Conservation (phyloP, 2,797 vertebrate species). For the Intellagama lesueurii region DNA sequence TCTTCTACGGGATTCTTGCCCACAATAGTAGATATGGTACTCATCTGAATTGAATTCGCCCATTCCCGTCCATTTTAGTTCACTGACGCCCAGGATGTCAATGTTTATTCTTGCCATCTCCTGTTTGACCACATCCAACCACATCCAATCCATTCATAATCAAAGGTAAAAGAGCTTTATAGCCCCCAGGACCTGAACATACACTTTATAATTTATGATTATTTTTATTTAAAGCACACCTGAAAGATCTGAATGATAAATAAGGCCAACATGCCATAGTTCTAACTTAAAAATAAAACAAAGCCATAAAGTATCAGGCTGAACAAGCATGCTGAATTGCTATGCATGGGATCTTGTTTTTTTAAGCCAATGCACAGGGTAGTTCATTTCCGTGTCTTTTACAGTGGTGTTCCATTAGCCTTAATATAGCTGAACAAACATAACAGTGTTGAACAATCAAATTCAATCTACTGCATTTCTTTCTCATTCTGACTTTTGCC, state of each 20-base stretch:
- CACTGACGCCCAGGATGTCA: too few relatives aligned
- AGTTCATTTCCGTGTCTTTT: neutral
- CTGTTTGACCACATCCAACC: too few relatives aligned
- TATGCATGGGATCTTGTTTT: constrained; percentile 5
- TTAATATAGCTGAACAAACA: neutral
- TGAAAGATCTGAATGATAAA: constrained; percentile 13
- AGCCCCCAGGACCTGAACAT: constrained; percentile 50
- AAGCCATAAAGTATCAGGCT: constrained; percentile 1
- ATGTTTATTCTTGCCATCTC: too few relatives aligned
- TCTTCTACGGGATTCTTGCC: too few relatives aligned
- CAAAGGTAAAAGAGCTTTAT: constrained; percentile 50
- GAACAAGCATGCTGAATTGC: constrained; percentile 10
- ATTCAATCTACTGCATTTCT: neutral
- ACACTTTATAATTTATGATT: constrained; percentile 51
- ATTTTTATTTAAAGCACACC: constrained; percentile 44
- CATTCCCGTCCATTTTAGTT: too few relatives aligned
- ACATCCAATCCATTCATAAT: constrained; percentile 46
- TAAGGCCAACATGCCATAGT: constrained; percentile 38
- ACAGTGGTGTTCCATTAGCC: neutral
- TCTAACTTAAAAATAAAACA: neutral
- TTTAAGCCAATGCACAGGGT: neutral
- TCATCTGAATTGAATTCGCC: too few relatives aligned
- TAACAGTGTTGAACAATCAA: neutral
- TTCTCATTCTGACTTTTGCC: neutral
- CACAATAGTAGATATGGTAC: too few relatives aligned